Percentiles rank a stretch among this genome's conserved stretches.
phyloP scores from a whole-genome alignment of 2,113 vertebrate species.

The Neotoma lepida region DNA sequence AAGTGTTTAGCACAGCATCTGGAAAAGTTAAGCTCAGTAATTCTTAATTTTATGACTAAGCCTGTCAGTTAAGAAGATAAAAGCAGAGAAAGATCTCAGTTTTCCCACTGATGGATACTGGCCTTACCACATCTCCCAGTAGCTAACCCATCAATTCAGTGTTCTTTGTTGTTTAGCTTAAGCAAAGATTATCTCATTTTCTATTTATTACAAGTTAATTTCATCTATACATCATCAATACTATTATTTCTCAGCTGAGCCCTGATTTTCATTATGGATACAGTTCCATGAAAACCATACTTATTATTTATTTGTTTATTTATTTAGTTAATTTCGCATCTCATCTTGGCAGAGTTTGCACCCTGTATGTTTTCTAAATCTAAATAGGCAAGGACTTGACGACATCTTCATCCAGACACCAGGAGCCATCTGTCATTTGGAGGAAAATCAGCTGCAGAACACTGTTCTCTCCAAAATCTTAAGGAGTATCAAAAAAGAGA shows the following conservation, averaged over 20 bases:
- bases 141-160: background rate
- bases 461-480: slow-evolving; percentile 46
- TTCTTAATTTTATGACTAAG: background rate
- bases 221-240: background rate
- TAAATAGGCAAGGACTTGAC: slow-evolving; percentile 78
- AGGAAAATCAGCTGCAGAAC: slow-evolving; percentile 85
- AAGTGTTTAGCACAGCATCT: background rate
- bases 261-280: background rate
- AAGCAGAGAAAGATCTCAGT: background rate
- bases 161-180: background rate
- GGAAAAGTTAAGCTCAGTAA: background rate
- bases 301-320: no score
- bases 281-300: background rate
- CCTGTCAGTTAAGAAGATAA: background rate
- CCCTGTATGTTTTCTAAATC: slow-evolving; percentile 72
- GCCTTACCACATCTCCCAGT: background rate
- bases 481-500: background rate
- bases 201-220: background rate
- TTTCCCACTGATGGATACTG: background rate
- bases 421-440: slow-evolving; percentile 88
- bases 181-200: background rate
- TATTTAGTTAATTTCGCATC: no score
- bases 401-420: slow-evolving; percentile 81
- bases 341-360: slow-evolving; percentile 77
- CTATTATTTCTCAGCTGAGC: background rate